phyloP scores from a whole-genome alignment of 2,888 invertebrate genomes.

The Ophion slaviceki region DNA sequence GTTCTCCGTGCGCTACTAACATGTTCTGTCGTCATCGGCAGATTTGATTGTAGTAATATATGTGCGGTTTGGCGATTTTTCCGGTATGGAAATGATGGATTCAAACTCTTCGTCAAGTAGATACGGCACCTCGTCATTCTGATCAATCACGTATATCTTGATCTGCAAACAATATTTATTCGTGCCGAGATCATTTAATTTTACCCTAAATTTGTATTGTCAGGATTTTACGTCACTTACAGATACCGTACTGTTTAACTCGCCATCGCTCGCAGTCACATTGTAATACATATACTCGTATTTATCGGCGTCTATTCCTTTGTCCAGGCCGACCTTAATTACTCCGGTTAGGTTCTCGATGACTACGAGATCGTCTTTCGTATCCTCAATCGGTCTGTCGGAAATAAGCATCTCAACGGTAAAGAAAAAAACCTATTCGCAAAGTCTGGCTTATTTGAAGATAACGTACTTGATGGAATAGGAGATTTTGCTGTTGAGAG shows the following conservation, averaged over 20 bases:
- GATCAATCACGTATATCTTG: conserved; percentile 85
- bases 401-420: background rate
- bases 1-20: conserved; percentile 79
- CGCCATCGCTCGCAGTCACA: conserved; percentile 85
- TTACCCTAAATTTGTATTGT: background rate
- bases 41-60: conserved; percentile 83
- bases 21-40: conserved; percentile 86
- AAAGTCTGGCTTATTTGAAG: conserved; percentile 28
- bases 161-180: conserved; percentile 82
- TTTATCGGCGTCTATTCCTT: conserved; percentile 85
- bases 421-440: background rate
- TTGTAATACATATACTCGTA: conserved; percentile 85
- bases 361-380: conserved; percentile 83
- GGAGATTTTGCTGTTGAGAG: conserved; percentile 85
- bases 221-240: conserved; percentile 19
- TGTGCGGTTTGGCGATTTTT: conserved; percentile 84
- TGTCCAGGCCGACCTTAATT: conserved; percentile 83
- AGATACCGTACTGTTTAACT: conserved; percentile 77
- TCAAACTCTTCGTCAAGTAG: conserved; percentile 80
- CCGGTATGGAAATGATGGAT: conserved; percentile 83
- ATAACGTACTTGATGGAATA: conserved; percentile 85
- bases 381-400: conserved; percentile 83
- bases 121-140: conserved; percentile 86
- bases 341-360: conserved; percentile 85
- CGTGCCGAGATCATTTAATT: background rate